Evolutionary conservation across 1,140 invertebrate species (phyloP).

Genomic region (Mercenaria mercenaria): DNA sequence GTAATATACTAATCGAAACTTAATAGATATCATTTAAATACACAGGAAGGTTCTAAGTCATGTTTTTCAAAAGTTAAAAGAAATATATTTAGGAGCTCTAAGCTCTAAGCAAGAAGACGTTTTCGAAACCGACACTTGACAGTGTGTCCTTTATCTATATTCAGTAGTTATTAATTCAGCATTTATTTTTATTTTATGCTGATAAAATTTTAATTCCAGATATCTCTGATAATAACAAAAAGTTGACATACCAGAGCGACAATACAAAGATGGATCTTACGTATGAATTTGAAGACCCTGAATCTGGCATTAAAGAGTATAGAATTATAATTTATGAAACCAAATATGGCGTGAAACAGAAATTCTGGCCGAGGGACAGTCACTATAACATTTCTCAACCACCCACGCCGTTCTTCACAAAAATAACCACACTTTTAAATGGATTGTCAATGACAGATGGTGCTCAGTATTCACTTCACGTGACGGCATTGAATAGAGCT

Average conservation of each 20-base stretch:
- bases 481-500: conserved; percentile 45
- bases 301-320: conserved; percentile 48
- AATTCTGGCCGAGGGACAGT: conserved; percentile 10
- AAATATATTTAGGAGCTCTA: too few relatives aligned
- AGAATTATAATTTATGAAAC: conserved; percentile 22
- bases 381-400: conserved; percentile 10
- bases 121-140: too few relatives aligned
- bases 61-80: too few relatives aligned
- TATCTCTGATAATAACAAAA: conserved; percentile 7
- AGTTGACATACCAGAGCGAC: neutral
- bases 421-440: neutral
- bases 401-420: neutral
- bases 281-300: conserved; percentile 39
- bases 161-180: too few relatives aligned
- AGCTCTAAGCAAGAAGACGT: too few relatives aligned
- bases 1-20: too few relatives aligned
- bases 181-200: too few relatives aligned
- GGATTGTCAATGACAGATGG: conserved; percentile 30
- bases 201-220: too few relatives aligned
- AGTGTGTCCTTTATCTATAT: too few relatives aligned
- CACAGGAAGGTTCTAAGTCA: too few relatives aligned
- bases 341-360: conserved; percentile 9
- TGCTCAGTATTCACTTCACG: conserved; percentile 30
- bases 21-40: too few relatives aligned
- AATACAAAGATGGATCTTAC: conserved; percentile 7